Evolutionary conservation across 2,113 vertebrate species (phyloP).

Genomic region (Cyanoderma ruficeps): DNA sequence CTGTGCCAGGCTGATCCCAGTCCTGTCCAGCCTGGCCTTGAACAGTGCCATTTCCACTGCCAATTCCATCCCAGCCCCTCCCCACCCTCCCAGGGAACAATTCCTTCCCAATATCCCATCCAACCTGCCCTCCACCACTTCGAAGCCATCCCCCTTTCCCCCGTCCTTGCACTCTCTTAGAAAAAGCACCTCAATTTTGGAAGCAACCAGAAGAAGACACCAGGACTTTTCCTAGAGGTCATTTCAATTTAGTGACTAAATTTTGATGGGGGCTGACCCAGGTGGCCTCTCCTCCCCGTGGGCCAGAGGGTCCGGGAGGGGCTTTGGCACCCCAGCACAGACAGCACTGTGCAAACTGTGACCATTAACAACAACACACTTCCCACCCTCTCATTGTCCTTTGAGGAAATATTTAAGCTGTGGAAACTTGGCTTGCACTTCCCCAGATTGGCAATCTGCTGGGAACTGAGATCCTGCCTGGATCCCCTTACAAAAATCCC

Average conservation of each 20-base stretch:
- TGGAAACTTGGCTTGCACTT: background rate
- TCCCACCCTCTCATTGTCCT: background rate
- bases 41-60: too few species aligned
- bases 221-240: background rate
- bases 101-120: background rate
- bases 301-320: background rate
- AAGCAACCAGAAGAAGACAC: background rate
- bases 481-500: conserved; percentile 23
- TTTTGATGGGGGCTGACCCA: background rate
- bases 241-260: background rate
- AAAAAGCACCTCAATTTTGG: background rate
- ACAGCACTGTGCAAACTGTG: background rate
- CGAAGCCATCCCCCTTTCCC: background rate
- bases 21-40: background rate
- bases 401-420: conserved; percentile 11
- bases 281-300: accelerated
- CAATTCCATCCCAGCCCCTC: background rate
- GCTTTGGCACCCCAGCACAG: background rate
- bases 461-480: background rate
- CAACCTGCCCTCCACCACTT: accelerated
- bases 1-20: background rate
- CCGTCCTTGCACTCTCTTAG: accelerated
- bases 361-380: background rate
- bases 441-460: background rate
- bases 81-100: background rate